Evolutionary conservation across 2,888 invertebrate species (phyloP), one percentile per base, ranked within the genome.

Genomic region (Eupithecia exiguata): DNA sequence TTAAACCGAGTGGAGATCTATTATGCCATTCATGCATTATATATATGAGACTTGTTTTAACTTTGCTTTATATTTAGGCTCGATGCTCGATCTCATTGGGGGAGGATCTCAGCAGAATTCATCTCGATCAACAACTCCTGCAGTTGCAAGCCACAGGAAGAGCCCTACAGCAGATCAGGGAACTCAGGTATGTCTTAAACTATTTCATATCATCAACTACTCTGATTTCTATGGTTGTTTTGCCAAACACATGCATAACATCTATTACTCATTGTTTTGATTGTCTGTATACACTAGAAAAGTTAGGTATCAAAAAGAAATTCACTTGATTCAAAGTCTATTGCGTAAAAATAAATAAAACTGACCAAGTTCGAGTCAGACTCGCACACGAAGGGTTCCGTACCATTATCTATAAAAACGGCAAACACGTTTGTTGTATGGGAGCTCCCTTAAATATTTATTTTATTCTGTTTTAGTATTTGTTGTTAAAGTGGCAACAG

Each of bases 101-200:
- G 96, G 96, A 74, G 96, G 96, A 76, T 89, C 92, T 77, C 92
- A 92, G 78, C 92, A 93, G 81, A 91, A 78, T 73, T 90, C 95
- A 63, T 97, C 97, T n/a, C 95, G 98, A 72, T 97, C 97, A 70
- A 97, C 96, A 73, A 97, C 98, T 1, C 98, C 98, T 14, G 97
- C 97, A 9, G 96, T 97, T 77, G 94, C 96, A 53, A 93, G 95
- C 53, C 96, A 96, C 79, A 95, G 97, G 84, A 98, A 97, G 91
- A 98, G 98, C 82, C 97, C 98, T 70, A 97, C 98, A 2, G 96
- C 96, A 81, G 98, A 98, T 89, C 97, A 98, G 91, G 96, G 97
- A 78, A 96, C 97, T 66, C 98, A 98, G 93, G 97, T 94, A 87
- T 95, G 67, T 62, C 10, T 53, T 4, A 9, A 53, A 53, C 21